Base-by-base conservation (phyloP, 1,140 invertebrate species). In the Drosophila nebulosa region DNA sequence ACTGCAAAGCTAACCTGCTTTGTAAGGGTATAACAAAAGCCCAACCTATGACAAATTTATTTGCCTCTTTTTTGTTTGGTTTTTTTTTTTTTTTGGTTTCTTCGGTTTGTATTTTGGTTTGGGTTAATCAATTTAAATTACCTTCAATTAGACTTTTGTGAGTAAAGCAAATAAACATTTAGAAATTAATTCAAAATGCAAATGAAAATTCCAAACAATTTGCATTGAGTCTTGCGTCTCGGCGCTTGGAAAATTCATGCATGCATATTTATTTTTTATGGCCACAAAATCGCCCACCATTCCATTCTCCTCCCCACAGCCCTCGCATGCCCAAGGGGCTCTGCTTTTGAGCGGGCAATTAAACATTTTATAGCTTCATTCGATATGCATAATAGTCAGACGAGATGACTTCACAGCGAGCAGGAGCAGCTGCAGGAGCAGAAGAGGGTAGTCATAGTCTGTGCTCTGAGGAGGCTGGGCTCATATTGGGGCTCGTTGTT, bases 61-160 rank as follows among this genome's bases (percentile, higher is more conserved):
- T 21, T 46, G 30, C 73, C 39, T 58, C 5, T 39, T 18, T 10
- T 36, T 26, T 46, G 16, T 63, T 46, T 62, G 10, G 16, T 26
- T 21, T 60, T 52, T 58, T 35, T 58, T 58, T 58, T 30, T n/a
- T n/a, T 36, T 26, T 46, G 16, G 35, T 61, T 61, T 26, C 6
- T 63, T 46, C 58, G 10, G 16, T 26, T 21, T 60, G 58, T 58
- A 27, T 58, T 58, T 58, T 30, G 36, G 70, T 77, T 77, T 73
- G 59, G 70, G 65, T 69, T 88, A 88, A 86, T 86, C 83, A 88
- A 86, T 86, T 86, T 81, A 88, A 81, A 86, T 86, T 88, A 81
- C 83, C 81, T 81, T 86, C 83, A 86, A 88, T 86, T 86, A 88
- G 83, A 74, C 67, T 66, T 64, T 85, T 86, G n/a, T 81, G 74